Evolutionary conservation across 2,888 invertebrate species (phyloP).

Genomic region (Aspidapion aeneum): DNA sequence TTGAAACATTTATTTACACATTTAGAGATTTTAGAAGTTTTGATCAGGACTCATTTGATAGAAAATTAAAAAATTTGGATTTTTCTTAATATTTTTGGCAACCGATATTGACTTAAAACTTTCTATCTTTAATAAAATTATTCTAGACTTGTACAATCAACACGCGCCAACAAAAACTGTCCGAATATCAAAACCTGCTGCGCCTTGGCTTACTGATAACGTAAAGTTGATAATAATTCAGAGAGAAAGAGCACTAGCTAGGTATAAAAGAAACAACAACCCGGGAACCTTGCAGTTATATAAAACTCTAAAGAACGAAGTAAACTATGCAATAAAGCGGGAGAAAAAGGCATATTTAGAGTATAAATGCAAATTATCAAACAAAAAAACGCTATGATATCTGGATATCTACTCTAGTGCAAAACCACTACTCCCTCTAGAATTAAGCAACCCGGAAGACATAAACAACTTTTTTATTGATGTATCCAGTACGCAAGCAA

Average conservation of each 20-base stretch:
- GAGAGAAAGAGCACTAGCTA: not conserved
- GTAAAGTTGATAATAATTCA: not conserved
- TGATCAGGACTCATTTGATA: not conserved
- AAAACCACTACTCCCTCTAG: no score
- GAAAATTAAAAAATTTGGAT: not conserved
- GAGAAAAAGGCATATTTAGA: not conserved
- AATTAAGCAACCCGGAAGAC: not conserved
- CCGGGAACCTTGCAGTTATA: not conserved
- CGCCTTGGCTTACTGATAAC: not conserved
- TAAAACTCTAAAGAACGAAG: not conserved
- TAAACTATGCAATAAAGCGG: not conserved
- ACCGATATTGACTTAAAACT: not conserved
- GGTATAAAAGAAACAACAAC: not conserved
- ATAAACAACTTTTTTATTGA: not conserved
- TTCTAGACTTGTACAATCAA: not conserved
- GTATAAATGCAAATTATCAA: not conserved
- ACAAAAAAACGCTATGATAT: not conserved
- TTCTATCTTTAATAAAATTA: not conserved
- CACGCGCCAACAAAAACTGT: not conserved
- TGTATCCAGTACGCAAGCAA: not conserved
- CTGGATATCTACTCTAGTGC: not conserved
- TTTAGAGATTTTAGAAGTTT: conserved; percentile 5
- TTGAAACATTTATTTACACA: not conserved
- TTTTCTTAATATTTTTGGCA: not conserved
- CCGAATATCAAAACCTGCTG: not conserved